Evolutionary conservation across 2,888 invertebrate species (phyloP).

Genomic region (Cabera pusaria): DNA sequence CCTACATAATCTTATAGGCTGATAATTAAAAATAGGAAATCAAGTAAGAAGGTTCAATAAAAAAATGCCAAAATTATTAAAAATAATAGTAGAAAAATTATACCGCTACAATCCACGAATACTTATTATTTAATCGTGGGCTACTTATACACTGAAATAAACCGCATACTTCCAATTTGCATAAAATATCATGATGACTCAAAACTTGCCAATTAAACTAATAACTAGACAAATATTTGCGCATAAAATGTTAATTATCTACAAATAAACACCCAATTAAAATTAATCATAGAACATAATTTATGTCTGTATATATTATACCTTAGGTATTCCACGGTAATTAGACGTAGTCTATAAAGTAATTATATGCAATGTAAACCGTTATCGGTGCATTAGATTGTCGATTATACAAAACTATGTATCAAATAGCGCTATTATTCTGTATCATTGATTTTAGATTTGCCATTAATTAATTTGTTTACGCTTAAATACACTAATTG

Average conservation of each 20-base stretch:
- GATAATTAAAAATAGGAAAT: too few species aligned
- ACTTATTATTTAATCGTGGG: too few species aligned
- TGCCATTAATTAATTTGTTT: slow-evolving; percentile 23
- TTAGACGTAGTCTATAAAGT: slow-evolving; percentile 29
- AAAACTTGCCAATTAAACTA: slow-evolving; percentile 18
- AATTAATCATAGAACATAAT: slow-evolving; percentile 26
- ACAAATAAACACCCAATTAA: slow-evolving; percentile 35
- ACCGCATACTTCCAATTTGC: too few species aligned
- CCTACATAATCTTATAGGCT: too few species aligned
- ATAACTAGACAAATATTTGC: slow-evolving; percentile 16
- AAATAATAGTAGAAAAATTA: too few species aligned
- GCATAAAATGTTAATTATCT: slow-evolving; percentile 20
- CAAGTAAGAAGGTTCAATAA: too few species aligned
- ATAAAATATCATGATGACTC: too few species aligned
- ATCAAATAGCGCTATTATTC: slow-evolving; percentile 22
- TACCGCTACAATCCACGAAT: too few species aligned
- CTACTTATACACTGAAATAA: too few species aligned
- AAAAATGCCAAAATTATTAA: too few species aligned
- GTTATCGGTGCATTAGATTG: slow-evolving; percentile 13
- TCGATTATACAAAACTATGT: slow-evolving; percentile 31
- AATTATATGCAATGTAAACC: slow-evolving; percentile 8
- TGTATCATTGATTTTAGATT: slow-evolving; percentile 21
- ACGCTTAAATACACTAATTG: slow-evolving; percentile 21
- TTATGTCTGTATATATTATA: slow-evolving; percentile 6
- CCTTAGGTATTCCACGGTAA: slow-evolving; percentile 41